These are phyloP conservation scores for Autographa pulchrina DNA, from an alignment of 2,888 invertebrate genomes.

Conservation along the genomic window DNA sequence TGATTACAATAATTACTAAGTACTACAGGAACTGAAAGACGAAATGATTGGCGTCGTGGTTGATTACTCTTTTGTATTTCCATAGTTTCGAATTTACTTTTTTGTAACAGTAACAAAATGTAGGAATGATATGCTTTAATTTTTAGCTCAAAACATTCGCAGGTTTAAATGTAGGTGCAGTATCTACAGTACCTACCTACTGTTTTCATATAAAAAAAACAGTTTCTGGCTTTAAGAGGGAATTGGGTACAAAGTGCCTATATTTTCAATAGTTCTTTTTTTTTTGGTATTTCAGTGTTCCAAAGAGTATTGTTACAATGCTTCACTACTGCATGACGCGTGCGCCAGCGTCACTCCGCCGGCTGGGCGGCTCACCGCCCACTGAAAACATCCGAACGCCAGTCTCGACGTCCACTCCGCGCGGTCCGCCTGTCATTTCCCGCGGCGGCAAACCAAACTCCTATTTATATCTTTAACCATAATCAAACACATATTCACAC, in stretches of 20 bases:
- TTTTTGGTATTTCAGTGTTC: background rate
- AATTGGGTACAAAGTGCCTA: background rate
- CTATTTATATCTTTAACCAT: conserved; percentile 55
- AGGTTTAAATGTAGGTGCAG: no score
- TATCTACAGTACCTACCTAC: no score
- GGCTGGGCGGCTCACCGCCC: conserved; percentile 83
- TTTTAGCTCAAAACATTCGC: no score
- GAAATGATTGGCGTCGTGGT: background rate
- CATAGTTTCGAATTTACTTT: no score
- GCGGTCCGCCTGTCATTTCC: conserved; percentile 88
- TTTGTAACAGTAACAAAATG: no score
- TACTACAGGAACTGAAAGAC: background rate
- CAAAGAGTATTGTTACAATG: conserved; percentile 47
- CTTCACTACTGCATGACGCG: conserved; percentile 79
- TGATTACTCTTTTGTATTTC: background rate
- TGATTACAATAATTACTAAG: background rate
- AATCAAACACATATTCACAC: conserved; percentile 62
- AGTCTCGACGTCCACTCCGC: conserved; percentile 89
- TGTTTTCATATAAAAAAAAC: no score
- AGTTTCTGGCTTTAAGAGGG: no score
- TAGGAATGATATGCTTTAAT: no score
- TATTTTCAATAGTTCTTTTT: background rate
- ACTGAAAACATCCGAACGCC: conserved; percentile 76
- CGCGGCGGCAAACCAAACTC: conserved; percentile 67
- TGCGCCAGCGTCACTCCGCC: conserved; percentile 68